A percentile compares a stretch with the other conserved stretches of the same genome.
phyloP scores from a whole-genome alignment of 2,113 vertebrate genomes.

The Stigmatopora nigra region DNA sequence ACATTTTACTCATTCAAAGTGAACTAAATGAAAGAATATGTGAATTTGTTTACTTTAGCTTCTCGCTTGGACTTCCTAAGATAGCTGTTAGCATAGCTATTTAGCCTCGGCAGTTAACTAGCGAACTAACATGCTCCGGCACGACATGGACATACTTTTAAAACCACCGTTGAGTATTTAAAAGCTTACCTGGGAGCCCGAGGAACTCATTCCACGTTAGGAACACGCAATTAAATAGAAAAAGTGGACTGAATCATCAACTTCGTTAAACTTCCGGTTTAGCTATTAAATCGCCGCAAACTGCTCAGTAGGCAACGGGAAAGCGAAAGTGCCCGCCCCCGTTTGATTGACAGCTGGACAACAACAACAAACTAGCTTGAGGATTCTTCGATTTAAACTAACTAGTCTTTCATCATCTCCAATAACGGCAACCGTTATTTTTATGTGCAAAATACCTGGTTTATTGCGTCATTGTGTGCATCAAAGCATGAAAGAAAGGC shows the following conservation, averaged over 20 bases:
- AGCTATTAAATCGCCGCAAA: neutral
- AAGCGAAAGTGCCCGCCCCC: conserved; percentile 16
- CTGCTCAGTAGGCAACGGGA: conserved; percentile 10
- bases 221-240: neutral
- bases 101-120: conserved; percentile 18
- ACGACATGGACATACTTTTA: neutral
- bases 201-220: conserved; percentile 35
- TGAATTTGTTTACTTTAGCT: neutral
- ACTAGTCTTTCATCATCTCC: neutral
- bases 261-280: conserved; percentile 41
- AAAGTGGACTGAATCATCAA: conserved; percentile 4
- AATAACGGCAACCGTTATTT: neutral
- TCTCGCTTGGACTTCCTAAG: neutral
- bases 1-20: neutral
- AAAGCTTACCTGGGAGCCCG: conserved; percentile 45
- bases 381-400: conserved; percentile 1
- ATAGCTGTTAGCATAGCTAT: conserved; percentile 31
- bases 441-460: conserved; percentile 3
- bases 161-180: neutral
- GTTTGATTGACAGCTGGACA: conserved; percentile 23
- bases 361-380: conserved; percentile 26
- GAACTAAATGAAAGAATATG: neutral
- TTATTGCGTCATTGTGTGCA: neutral
- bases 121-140: neutral
- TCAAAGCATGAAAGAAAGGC: neutral